Percentiles rank a stretch among this genome's conserved stretches.
Evolutionary conservation across 1,140 invertebrate species (phyloP).

Genomic region (Reticulitermes speratus): DNA sequence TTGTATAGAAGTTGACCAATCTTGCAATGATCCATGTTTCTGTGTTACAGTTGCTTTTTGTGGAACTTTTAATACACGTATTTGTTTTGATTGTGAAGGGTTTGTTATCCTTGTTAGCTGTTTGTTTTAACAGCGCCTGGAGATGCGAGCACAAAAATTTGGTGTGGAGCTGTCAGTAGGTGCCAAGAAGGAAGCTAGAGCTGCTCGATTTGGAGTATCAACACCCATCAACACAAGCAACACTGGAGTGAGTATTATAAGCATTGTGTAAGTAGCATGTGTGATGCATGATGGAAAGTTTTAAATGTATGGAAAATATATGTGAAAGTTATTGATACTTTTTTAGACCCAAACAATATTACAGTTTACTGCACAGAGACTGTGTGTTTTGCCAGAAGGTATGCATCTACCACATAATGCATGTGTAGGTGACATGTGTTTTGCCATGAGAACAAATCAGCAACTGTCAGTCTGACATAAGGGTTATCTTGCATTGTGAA

Average conservation of each 20-base stretch:
- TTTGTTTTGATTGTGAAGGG: neutral
- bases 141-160: conserved; percentile 78
- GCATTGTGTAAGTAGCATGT: no score
- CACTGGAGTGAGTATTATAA: neutral
- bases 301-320: no score
- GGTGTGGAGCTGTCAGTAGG: conserved; percentile 59
- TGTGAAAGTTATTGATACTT: no score
- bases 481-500: no score
- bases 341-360: no score
- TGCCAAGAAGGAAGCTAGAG: conserved; percentile 65
- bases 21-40: neutral
- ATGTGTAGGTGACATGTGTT: no score
- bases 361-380: no score
- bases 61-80: neutral
- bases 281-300: no score
- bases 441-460: no score
- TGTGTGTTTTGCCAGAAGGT: no score
- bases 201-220: conserved; percentile 60
- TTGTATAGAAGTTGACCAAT: neutral
- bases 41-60: neutral
- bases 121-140: conserved; percentile 54
- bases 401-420: no score
- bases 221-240: neutral
- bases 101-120: neutral
- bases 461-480: no score